A percentile compares a stretch with the other conserved stretches of the same genome.
phyloP scores from a whole-genome alignment of 2,888 invertebrate genomes.

The Catocala sponsa region DNA sequence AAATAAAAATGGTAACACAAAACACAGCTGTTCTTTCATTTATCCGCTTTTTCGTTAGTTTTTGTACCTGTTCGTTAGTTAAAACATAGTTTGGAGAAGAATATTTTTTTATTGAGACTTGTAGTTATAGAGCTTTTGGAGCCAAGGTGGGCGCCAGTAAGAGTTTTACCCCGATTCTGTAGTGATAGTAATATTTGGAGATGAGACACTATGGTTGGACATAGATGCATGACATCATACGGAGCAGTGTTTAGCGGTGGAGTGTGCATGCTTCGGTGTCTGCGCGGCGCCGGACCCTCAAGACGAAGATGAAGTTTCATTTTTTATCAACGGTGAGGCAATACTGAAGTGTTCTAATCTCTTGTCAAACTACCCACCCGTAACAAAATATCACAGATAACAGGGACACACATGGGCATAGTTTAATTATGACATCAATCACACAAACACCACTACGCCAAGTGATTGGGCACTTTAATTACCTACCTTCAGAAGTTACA shows the following conservation, averaged over 20 bases:
- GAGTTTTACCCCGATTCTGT: constrained; percentile 57
- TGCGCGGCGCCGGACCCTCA: constrained; percentile 56
- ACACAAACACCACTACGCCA: not conserved
- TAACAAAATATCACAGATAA: too few relatives aligned
- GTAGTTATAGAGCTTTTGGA: constrained; percentile 75
- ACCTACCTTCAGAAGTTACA: not conserved
- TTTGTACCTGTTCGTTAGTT: constrained; percentile 63
- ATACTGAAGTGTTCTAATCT: constrained; percentile 57
- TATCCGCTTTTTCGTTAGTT: constrained; percentile 81
- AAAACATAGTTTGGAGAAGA: constrained; percentile 56
- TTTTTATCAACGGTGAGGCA: constrained; percentile 62
- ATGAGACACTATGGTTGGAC: constrained; percentile 55
- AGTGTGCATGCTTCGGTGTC: constrained; percentile 74
- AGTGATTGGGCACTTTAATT: not conserved
- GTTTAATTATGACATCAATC: too few relatives aligned
- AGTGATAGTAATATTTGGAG: constrained; percentile 53
- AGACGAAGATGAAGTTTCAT: constrained; percentile 52
- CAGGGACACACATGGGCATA: too few relatives aligned
- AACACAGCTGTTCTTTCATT: constrained; percentile 86
- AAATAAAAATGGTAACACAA: constrained; percentile 75
- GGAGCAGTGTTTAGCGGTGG: constrained; percentile 70
- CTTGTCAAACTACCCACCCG: constrained; percentile 34
- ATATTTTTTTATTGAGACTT: constrained; percentile 62
- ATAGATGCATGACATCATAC: constrained; percentile 79
- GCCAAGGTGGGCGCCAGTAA: constrained; percentile 73